phyloP scores from a whole-genome alignment of 2,113 vertebrate species.

The Cricetomys ansorgei region DNA sequence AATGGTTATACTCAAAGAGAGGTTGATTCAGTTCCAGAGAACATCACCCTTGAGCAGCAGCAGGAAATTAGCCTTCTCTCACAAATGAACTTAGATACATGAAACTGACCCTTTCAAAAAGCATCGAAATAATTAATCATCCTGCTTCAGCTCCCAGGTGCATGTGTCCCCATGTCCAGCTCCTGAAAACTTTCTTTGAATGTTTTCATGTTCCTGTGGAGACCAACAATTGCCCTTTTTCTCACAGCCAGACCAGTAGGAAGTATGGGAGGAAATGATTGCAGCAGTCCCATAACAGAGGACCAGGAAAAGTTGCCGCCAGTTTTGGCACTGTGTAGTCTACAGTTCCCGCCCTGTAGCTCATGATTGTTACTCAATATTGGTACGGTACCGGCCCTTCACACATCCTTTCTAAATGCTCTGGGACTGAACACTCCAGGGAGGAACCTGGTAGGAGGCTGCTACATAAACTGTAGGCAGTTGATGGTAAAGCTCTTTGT shows the following conservation, averaged over 20 bases:
- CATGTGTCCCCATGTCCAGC: not conserved
- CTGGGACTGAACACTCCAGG: not conserved
- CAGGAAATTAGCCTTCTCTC: not conserved
- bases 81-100: not conserved
- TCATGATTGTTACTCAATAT: not conserved
- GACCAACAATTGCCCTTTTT: accelerated
- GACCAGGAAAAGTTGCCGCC: accelerated
- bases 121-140: not conserved
- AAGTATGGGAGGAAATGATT: accelerated
- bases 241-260: accelerated
- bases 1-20: not conserved
- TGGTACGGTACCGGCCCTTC: not conserved
- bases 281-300: accelerated
- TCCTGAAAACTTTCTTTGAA: not conserved
- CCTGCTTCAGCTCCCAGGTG: not conserved
- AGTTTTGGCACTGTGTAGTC: accelerated
- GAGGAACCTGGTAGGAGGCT: not conserved
- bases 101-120: not conserved
- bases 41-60: not conserved
- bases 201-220: not conserved
- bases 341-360: not conserved
- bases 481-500: not conserved
- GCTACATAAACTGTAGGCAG: not conserved
- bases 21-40: not conserved
- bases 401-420: not conserved